phyloP scores from a whole-genome alignment of 2,888 invertebrate genomes.

The Ceramica pisi region DNA sequence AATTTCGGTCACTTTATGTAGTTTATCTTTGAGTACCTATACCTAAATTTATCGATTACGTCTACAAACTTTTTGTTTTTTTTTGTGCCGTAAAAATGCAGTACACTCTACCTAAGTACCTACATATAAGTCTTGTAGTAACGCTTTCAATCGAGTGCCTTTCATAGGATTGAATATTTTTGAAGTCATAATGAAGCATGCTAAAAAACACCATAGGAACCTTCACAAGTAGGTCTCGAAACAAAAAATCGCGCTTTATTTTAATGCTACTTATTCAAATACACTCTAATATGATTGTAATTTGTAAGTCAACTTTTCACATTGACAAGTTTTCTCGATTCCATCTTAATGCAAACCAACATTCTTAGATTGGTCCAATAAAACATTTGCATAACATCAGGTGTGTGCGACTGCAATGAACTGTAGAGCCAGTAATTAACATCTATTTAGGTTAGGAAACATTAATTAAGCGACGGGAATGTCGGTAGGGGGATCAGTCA shows the following conservation, averaged over 20 bases:
- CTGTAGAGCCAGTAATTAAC: slow-evolving; percentile 73
- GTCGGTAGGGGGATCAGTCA: slow-evolving; percentile 65
- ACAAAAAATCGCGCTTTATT: too few species aligned
- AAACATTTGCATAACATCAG: slow-evolving; percentile 50
- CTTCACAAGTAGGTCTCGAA: too few species aligned
- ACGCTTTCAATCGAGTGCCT: too few species aligned
- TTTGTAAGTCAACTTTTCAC: too few species aligned
- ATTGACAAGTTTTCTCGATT: not conserved
- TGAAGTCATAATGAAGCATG: too few species aligned
- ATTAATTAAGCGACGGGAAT: slow-evolving; percentile 76
- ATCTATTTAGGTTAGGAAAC: slow-evolving; percentile 83
- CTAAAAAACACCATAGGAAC: too few species aligned
- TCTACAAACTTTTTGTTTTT: not conserved
- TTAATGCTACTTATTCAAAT: too few species aligned
- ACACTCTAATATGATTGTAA: too few species aligned
- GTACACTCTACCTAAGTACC: too few species aligned
- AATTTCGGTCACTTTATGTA: not conserved
- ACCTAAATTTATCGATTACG: not conserved
- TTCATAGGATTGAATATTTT: too few species aligned
- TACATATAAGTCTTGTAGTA: too few species aligned
- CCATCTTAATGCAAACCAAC: not conserved
- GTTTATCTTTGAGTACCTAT: not conserved
- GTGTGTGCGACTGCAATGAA: slow-evolving; percentile 56
- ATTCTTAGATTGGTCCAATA: slow-evolving; percentile 13
- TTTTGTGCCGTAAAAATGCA: not conserved